A percentile compares a stretch with the other conserved stretches of the same genome.
Conservation (phyloP, 2,797 vertebrate genomes). For the Kryptopterus vitreolus region DNA sequence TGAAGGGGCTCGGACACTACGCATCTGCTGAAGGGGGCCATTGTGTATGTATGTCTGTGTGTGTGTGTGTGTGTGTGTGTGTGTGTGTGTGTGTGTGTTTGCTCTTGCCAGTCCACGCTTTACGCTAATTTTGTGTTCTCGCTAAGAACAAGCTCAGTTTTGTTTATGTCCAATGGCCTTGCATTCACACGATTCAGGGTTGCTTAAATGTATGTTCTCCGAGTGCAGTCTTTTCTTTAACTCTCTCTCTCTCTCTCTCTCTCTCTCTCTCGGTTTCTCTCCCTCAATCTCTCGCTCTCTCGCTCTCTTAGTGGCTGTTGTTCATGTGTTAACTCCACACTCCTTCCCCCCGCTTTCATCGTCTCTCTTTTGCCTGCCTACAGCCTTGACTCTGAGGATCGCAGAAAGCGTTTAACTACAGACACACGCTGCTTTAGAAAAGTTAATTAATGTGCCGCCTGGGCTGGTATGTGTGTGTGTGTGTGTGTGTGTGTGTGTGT, state of each 20-base stretch:
- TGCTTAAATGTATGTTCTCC: neutral
- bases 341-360: conserved; percentile 27
- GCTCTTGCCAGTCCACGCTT: conserved; percentile 3
- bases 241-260: neutral
- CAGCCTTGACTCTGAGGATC: conserved; percentile 57
- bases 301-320: conserved; percentile 39
- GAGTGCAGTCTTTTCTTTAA: neutral
- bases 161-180: conserved; percentile 1
- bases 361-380: conserved; percentile 32
- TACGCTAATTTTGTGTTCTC: conserved; percentile 3
- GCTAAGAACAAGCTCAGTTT: conserved; percentile 25
- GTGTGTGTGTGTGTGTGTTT: conserved; percentile 28
- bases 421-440: conserved; percentile 54
- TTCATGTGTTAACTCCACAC: conserved; percentile 40
- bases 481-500: conserved; percentile 8
- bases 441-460: conserved; percentile 50
- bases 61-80: conserved; percentile 40
- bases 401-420: conserved; percentile 53
- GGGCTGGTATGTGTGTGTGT: conserved; percentile 16
- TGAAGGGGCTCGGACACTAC: conserved; percentile 69
- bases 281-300: neutral
- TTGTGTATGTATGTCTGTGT: conserved; percentile 58
- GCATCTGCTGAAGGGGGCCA: conserved; percentile 70
- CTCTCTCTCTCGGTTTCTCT: neutral
- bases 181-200: neutral